Conservation (phyloP, 2,888 invertebrate genomes). For the Drosophila suboccidentalis region DNA sequence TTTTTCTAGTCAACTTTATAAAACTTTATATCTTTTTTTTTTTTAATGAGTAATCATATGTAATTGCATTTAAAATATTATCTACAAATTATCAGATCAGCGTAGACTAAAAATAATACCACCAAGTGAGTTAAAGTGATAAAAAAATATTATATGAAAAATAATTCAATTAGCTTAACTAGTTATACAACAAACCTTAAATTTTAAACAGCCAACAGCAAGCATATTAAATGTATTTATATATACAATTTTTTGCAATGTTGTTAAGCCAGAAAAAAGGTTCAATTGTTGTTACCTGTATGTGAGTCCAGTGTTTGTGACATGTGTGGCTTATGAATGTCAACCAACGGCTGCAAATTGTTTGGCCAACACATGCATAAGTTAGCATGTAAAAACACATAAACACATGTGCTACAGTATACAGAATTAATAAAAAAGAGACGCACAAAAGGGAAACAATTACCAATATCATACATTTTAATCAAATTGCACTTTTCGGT, state of each 20-base stretch:
- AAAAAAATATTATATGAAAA: not conserved
- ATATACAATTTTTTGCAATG: constrained; percentile 8
- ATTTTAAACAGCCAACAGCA: not conserved
- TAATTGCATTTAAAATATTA: not conserved
- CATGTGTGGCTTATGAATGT: constrained; percentile 50
- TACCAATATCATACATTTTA: too few species aligned
- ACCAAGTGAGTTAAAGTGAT: not conserved
- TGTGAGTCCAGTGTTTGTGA: constrained; percentile 11
- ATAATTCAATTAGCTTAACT: not conserved
- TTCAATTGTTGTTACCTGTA: not conserved
- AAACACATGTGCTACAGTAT: not conserved
- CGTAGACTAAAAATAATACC: not conserved
- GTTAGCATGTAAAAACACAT: constrained; percentile 6
- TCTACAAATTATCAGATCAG: constrained; percentile 6
- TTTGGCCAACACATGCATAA: constrained; percentile 8
- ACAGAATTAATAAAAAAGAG: not conserved
- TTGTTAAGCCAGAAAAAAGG: not conserved
- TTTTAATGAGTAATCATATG: not conserved
- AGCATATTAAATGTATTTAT: constrained; percentile 5
- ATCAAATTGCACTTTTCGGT: not conserved
- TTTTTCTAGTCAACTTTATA: not conserved
- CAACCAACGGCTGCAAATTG: constrained; percentile 15
- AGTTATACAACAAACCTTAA: not conserved
- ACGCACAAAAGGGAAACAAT: not conserved
- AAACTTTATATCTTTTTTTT: not conserved